Evolutionary conservation across 2,888 invertebrate species (phyloP), one percentile per base, ranked within the genome.

Genomic region (Elmis aenea): DNA sequence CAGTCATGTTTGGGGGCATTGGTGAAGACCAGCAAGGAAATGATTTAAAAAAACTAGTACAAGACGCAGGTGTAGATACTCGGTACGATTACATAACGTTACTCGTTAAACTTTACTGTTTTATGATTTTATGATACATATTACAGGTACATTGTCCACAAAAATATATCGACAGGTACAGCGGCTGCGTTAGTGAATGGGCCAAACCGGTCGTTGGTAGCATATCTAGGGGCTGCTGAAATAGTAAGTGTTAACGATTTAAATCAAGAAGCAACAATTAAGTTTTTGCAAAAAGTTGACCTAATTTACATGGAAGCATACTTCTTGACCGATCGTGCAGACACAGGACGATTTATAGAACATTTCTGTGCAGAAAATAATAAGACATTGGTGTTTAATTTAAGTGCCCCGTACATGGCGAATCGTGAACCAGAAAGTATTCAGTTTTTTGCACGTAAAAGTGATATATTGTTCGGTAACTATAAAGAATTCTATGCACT

Each of bases 391-490:
- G 71, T 68, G 1, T 66, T 75, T 36, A 78, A 77, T 61, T 62
- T 78, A 26, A 72, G 70, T 50, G 75, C 73, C 1, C 60, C 64
- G 1, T 78, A 77, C 49, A 68, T 78, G n/a, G 68, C 72, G 26
- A 51, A 65, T 18, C 48, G 64, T 3, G 60, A 69, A 30, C 53
- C 66, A 2, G 55, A 68, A 10, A 59, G 62, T 27, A 55, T 77
- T 11, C 48, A 63, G 13, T 56, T 66, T 46, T 60, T 76, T 46
- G 67, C 69, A 8, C 61, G 68, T 8, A 59, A 63, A 24, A 67
- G 73, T 5, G 68, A 71, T 48, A 64, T 77, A 15, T 53, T 79
- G 3, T 74, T 78, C 52, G 79, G 78, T 3, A 79, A 78, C 58
- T 59, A 57, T 2, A 58, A 58, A n/a, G 79, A 79, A 59, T 76